A percentile compares a stretch with the other conserved stretches of the same genome.
These are phyloP conservation scores for Saturnia japonica DNA, from an alignment of 2,888 invertebrate species.

Conservation along the genomic window DNA sequence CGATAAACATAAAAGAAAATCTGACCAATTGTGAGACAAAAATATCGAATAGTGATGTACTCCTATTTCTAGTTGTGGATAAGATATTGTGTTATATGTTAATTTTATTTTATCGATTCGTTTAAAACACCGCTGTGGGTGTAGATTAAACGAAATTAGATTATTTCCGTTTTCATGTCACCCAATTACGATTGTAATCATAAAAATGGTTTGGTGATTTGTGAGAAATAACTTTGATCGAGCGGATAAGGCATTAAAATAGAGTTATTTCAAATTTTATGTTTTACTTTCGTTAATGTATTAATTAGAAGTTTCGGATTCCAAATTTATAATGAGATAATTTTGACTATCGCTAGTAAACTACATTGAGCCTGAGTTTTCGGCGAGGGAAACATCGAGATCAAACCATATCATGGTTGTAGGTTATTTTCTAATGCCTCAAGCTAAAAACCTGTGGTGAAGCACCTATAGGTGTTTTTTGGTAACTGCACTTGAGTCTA, in stretches of 20 bases:
- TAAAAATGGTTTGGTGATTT: slow-evolving; percentile 14
- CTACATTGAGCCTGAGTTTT: not conserved
- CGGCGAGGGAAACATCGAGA: too few relatives aligned
- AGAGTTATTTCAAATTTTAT: not conserved
- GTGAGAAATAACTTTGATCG: slow-evolving; percentile 3
- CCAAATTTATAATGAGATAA: not conserved
- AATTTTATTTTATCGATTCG: slow-evolving; percentile 36
- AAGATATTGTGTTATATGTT: slow-evolving; percentile 23
- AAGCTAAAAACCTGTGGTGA: too few relatives aligned
- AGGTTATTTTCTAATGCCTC: too few relatives aligned
- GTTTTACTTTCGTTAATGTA: not conserved
- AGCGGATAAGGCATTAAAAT: not conserved
- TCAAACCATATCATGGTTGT: too few relatives aligned
- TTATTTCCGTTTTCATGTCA: slow-evolving; percentile 23
- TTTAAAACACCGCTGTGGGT: slow-evolving; percentile 34
- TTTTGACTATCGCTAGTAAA: not conserved
- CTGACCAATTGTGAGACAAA: not conserved
- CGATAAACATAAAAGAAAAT: not conserved
- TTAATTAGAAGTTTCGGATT: not conserved
- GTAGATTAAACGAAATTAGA: slow-evolving; percentile 31
- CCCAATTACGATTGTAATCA: slow-evolving; percentile 14
- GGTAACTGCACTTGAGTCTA: too few relatives aligned
- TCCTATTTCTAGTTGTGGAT: not conserved
- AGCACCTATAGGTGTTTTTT: too few relatives aligned
- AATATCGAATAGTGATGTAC: not conserved